Conservation (phyloP, 2,888 invertebrate genomes). For the Lordiphosa fenestrarum region DNA sequence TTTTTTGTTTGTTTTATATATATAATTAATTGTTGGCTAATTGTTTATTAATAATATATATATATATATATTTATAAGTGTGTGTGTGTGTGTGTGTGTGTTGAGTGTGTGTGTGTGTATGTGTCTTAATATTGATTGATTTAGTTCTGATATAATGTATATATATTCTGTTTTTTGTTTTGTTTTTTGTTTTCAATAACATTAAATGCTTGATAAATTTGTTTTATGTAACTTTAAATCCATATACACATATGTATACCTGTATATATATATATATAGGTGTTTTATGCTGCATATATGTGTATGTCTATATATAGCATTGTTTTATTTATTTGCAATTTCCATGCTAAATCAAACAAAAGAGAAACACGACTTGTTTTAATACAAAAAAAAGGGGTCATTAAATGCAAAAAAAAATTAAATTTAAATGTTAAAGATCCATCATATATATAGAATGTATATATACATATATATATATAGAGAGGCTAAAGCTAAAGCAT, state of each 20-base stretch:
- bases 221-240: slow-evolving; percentile 21
- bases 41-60: neutral
- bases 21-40: slow-evolving; percentile 9
- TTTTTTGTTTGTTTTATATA: neutral
- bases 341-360: slow-evolving; percentile 13
- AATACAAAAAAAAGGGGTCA: too few relatives aligned
- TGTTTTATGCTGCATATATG: neutral
- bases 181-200: slow-evolving; percentile 24
- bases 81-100: slow-evolving; percentile 12
- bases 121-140: slow-evolving; percentile 27
- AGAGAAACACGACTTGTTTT: slow-evolving; percentile 5
- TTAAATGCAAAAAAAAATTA: slow-evolving; percentile 10
- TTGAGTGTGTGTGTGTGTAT: slow-evolving; percentile 8
- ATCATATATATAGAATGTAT: slow-evolving; percentile 19
- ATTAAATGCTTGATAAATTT: slow-evolving; percentile 41
- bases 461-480: slow-evolving; percentile 24
- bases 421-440: slow-evolving; percentile 29
- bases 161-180: slow-evolving; percentile 19
- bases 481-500: slow-evolving; percentile 52
- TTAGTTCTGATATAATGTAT: slow-evolving; percentile 10
- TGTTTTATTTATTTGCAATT: slow-evolving; percentile 8
- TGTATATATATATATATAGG: slow-evolving; percentile 1
- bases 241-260: slow-evolving; percentile 10
- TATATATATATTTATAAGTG: slow-evolving; percentile 1
- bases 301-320: neutral